phyloP scores from a whole-genome alignment of 2,113 vertebrate genomes.

The Opisthocomus hoazin region DNA sequence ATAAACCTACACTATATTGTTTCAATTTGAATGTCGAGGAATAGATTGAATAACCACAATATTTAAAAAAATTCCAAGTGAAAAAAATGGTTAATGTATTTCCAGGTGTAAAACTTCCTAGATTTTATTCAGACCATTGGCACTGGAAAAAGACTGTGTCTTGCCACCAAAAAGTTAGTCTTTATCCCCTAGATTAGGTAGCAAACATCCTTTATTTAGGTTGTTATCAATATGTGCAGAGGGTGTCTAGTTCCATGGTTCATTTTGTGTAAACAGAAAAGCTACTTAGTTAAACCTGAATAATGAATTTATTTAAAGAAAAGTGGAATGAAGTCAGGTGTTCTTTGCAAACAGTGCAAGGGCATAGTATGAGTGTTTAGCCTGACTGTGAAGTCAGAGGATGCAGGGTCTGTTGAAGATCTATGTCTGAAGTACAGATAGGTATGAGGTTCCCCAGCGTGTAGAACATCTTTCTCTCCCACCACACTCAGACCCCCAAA shows the following conservation, averaged over 20 bases:
- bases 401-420: neutral
- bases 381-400: neutral
- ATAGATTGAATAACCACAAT: neutral
- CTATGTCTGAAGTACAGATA: neutral
- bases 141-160: neutral
- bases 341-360: neutral
- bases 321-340: neutral
- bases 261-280: neutral
- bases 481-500: neutral
- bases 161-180: neutral
- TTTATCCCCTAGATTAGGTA: conserved; percentile 42
- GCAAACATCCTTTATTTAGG: neutral
- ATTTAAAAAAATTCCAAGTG: neutral
- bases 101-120: neutral
- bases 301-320: neutral
- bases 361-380: neutral
- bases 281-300: neutral
- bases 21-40: neutral
- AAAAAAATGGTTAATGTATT: neutral
- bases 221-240: neutral
- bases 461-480: neutral
- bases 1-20: neutral
- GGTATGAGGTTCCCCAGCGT: neutral
- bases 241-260: neutral
- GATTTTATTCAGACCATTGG: neutral